phyloP scores from a whole-genome alignment of 2,888 invertebrate species.

The Steromphala cineraria region DNA sequence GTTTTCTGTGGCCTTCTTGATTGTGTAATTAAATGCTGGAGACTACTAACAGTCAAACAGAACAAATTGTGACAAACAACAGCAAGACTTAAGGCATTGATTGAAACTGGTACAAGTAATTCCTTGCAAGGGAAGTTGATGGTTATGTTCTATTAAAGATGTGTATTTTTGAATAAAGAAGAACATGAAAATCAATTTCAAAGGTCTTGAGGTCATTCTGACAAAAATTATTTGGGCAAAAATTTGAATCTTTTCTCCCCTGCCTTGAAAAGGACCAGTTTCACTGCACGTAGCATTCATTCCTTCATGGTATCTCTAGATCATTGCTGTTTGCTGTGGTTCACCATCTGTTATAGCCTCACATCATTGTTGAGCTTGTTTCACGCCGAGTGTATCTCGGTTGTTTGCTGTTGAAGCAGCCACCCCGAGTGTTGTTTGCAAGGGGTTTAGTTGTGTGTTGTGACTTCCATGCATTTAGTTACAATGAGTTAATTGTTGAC shows the following conservation, averaged over 20 bases:
- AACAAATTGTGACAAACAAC: no score
- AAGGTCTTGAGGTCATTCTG: no score
- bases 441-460: neutral
- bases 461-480: neutral
- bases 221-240: no score
- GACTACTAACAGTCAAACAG: no score
- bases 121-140: no score
- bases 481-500: neutral
- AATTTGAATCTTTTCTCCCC: neutral
- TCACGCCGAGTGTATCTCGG: neutral
- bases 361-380: neutral
- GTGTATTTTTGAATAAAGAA: no score
- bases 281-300: constrained; percentile 6
- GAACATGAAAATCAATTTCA: no score
- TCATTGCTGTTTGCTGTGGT: constrained; percentile 12
- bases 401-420: neutral
- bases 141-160: no score
- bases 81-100: no score
- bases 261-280: neutral
- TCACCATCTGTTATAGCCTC: constrained; percentile 9
- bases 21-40: no score
- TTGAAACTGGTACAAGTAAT: no score
- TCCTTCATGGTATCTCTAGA: neutral
- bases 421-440: neutral
- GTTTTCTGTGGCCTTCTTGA: no score